Percentiles rank a stretch among this genome's conserved stretches.
Conservation (phyloP, 1,140 invertebrate species). For the Heterodera schachtii region DNA sequence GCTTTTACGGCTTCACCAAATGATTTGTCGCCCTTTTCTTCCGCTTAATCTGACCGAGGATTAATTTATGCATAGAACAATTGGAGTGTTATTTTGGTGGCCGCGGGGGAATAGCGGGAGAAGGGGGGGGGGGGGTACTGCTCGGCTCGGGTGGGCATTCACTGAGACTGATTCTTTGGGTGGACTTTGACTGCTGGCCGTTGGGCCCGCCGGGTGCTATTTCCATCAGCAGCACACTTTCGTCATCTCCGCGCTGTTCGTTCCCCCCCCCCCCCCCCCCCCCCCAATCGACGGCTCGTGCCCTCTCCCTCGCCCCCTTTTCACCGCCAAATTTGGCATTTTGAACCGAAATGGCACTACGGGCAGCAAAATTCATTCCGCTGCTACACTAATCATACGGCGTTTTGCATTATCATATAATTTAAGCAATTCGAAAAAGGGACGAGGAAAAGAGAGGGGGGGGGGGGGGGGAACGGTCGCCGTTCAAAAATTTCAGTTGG, state of each 20-base stretch:
- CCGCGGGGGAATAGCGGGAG: no score
- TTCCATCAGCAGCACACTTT: not conserved
- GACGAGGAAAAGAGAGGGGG: not conserved
- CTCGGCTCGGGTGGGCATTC: not conserved
- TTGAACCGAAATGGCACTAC: not conserved
- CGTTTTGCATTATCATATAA: not conserved
- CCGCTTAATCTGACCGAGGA: not conserved
- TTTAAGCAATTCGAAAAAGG: not conserved
- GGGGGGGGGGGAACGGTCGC: not conserved
- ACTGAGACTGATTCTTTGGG: no score
- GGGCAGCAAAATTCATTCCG: not conserved
- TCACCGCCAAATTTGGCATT: not conserved
- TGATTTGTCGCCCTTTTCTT: not conserved
- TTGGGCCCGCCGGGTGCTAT: not conserved
- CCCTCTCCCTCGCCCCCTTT: no score
- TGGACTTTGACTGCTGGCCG: no score
- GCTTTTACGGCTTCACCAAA: not conserved
- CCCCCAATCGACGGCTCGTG: not conserved
- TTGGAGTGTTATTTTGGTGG: not conserved
- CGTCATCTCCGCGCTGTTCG: not conserved
- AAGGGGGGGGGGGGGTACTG: not conserved
- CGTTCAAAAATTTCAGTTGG: not conserved
- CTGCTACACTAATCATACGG: not conserved
- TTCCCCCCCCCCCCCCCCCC: no score
- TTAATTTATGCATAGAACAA: constrained; percentile 3